A percentile compares a stretch with the other conserved stretches of the same genome.
Evolutionary conservation across 2,113 vertebrate species (phyloP).

Genomic region (Phocoena phocoena): DNA sequence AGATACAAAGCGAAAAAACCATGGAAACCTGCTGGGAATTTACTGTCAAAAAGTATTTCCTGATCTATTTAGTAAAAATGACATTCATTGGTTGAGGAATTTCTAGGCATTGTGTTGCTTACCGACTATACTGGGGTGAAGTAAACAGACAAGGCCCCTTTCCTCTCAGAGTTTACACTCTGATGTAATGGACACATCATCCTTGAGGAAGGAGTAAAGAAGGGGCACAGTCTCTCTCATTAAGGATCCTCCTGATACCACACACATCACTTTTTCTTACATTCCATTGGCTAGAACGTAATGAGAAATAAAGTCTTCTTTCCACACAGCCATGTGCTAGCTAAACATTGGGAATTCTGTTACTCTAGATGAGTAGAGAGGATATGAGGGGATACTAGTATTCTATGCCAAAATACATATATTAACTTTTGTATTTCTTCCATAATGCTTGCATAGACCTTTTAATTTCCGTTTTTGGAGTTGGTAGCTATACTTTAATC

Average conservation of each 20-base stretch:
- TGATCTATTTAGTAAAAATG: background rate
- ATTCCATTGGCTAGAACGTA: background rate
- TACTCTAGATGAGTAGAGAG: background rate
- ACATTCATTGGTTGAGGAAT: conserved; percentile 14
- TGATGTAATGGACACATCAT: background rate
- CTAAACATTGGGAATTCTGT: background rate
- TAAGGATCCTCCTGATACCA: background rate
- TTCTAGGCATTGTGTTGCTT: background rate
- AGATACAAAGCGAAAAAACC: background rate
- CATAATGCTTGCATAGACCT: background rate
- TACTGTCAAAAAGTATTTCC: conserved; percentile 20
- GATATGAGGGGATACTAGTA: background rate
- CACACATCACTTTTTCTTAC: background rate
- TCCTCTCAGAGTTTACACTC: background rate
- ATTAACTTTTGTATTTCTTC: background rate
- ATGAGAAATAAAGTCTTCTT: background rate
- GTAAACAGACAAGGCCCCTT: background rate
- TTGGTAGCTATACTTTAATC: background rate
- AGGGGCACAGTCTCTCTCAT: background rate
- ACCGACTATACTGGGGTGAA: background rate
- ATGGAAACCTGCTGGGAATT: background rate
- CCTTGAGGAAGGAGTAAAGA: background rate
- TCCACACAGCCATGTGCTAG: background rate
- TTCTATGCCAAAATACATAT: background rate
- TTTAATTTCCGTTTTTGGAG: background rate